Base-by-base conservation (phyloP, 1,140 invertebrate species). In the Leptinotarsa texana region DNA sequence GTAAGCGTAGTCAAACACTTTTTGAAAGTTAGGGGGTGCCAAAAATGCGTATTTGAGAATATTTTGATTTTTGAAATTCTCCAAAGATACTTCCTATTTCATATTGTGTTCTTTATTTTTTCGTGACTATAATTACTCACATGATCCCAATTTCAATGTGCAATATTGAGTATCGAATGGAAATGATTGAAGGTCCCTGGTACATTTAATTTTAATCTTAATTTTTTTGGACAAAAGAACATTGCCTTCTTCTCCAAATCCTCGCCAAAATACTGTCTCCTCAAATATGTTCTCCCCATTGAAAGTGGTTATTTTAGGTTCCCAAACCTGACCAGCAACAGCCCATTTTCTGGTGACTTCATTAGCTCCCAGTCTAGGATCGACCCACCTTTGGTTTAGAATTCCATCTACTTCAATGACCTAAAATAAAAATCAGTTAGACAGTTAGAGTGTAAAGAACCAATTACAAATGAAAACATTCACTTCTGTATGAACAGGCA, bases 121-220 rank as follows among this genome's bases (percentile, higher is more conserved):
- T 13, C 27, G 1, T 48, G 48, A 62, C 48, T 70, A 42, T 57
- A 69, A 13, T 22, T 70, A 65, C 75, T 78, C 77, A 81, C 80
- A 81, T 61, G 76, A 75, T 42, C 80, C 78, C 73, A 78, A 78
- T 75, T 81, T 79, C 3, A 81, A 57, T 63, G 75, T 48, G 62
- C 80, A 81, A 21, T 75, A 69, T 74, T 80, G 80, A 57, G 61
- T 69, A 74, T 80, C 80, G 63, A 79, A 81, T 2, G 80, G 80
- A 74, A 78, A 80, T 49, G 73, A 74, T n/a, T 57, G 71, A 63
- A 74, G 76, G 42, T 78, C 33, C 18, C 17, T 73, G 17, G 75
- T 75, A 72, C 78, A 81, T 13, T 27, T 61, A 24, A 24, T 69
- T 42, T 57, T 69, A 4, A 79, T 27, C n/a, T 51, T 74, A 0